Conservation (phyloP, 2,888 invertebrate species). For the Spisula subtruncata region DNA sequence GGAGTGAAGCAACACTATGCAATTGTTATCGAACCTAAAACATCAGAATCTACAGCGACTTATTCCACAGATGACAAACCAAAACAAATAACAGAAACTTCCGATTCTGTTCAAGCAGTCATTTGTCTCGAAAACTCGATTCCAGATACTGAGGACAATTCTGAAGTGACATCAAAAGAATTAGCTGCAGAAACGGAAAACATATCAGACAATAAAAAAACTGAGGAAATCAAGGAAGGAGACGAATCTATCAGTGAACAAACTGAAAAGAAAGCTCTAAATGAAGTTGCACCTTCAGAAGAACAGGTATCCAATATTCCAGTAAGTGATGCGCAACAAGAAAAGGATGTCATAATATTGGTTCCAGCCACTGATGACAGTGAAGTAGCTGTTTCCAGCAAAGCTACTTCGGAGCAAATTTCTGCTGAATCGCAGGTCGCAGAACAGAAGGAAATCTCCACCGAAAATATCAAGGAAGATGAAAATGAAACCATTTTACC, state of each 20-base stretch:
- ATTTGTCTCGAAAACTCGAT: background rate
- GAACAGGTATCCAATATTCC: too few species aligned
- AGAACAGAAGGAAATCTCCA: too few species aligned
- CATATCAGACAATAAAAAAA: background rate
- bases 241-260: background rate
- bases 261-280: too few species aligned
- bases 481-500: too few species aligned
- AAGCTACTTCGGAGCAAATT: too few species aligned
- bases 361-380: too few species aligned
- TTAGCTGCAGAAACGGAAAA: conserved; percentile 3
- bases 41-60: background rate
- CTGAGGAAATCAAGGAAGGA: background rate
- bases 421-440: too few species aligned
- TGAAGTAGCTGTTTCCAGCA: too few species aligned
- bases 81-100: background rate
- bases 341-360: too few species aligned
- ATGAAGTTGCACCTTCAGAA: too few species aligned
- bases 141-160: background rate
- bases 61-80: background rate
- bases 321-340: too few species aligned
- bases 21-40: background rate
- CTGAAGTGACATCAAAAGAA: background rate
- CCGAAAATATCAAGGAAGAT: too few species aligned
- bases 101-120: background rate
- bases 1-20: background rate